phyloP scores from a whole-genome alignment of 1,140 invertebrate genomes.

The Metaphire vulgaris region DNA sequence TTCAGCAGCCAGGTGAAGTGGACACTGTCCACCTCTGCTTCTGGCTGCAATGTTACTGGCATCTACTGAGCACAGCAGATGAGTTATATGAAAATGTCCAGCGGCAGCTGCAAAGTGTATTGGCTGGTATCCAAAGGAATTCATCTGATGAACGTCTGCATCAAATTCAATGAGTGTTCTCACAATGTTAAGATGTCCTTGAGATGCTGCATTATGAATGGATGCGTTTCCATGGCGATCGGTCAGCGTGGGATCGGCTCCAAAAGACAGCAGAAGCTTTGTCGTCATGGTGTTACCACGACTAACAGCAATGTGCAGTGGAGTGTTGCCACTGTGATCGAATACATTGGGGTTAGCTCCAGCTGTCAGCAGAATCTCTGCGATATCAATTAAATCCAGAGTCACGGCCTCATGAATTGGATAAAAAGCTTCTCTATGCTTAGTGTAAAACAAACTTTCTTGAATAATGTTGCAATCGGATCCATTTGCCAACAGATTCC shows the following conservation, averaged over 20 bases:
- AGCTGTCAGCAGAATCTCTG: background rate
- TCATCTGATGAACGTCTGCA: background rate
- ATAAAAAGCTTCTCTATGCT: background rate
- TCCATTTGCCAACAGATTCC: background rate
- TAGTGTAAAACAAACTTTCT: background rate
- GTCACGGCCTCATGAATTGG: background rate
- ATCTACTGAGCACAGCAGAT: background rate
- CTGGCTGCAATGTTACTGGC: background rate
- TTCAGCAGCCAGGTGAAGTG: background rate
- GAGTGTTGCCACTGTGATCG: background rate
- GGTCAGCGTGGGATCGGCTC: background rate
- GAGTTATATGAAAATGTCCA: background rate
- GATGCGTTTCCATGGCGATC: background rate
- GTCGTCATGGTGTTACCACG: background rate
- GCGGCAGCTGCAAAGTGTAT: background rate
- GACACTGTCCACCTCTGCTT: background rate
- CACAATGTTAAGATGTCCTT: background rate
- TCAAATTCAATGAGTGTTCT: background rate
- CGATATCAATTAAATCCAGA: background rate
- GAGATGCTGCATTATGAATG: background rate
- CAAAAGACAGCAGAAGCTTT: background rate
- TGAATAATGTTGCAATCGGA: background rate
- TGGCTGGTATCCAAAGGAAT: background rate
- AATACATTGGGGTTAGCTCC: background rate
- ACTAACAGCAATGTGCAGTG: background rate